Conservation (phyloP, 1,140 invertebrate genomes). For the Ephestia elutella region DNA sequence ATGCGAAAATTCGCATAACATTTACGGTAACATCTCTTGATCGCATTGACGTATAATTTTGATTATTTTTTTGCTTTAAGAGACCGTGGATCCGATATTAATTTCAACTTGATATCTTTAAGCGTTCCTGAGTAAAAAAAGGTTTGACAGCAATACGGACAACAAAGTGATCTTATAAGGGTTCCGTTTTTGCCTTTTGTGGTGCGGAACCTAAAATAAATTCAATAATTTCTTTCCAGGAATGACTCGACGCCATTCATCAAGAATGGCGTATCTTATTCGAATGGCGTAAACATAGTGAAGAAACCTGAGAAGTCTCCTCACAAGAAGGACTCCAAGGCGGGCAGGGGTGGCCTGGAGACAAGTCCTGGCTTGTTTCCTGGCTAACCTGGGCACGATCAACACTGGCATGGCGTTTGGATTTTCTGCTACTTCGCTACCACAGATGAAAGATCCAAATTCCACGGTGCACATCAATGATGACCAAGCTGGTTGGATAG, state of each 20-base stretch:
- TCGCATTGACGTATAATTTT: no score
- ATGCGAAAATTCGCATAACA: no score
- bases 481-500: constrained; percentile 82
- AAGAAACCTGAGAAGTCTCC: constrained; percentile 38
- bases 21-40: no score
- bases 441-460: constrained; percentile 76
- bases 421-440: constrained; percentile 82
- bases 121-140: no score
- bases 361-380: constrained; percentile 78
- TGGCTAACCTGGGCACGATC: constrained; percentile 81
- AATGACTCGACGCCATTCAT: constrained; percentile 57
- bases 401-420: constrained; percentile 84
- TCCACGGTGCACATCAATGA: constrained; percentile 76
- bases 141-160: no score
- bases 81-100: no score
- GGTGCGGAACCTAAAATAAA: no score
- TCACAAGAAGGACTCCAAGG: constrained; percentile 29
- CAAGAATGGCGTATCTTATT: constrained; percentile 35
- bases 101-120: no score
- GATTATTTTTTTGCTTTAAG: no score
- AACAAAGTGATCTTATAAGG: no score
- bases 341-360: constrained; percentile 72
- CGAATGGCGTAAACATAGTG: constrained; percentile 26
- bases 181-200: no score
- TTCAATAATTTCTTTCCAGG: constrained; percentile 30